Percentiles rank a stretch among this genome's conserved stretches.
phyloP scores from a whole-genome alignment of 2,797 vertebrate species.

The Lagorchestes hirsutus region DNA sequence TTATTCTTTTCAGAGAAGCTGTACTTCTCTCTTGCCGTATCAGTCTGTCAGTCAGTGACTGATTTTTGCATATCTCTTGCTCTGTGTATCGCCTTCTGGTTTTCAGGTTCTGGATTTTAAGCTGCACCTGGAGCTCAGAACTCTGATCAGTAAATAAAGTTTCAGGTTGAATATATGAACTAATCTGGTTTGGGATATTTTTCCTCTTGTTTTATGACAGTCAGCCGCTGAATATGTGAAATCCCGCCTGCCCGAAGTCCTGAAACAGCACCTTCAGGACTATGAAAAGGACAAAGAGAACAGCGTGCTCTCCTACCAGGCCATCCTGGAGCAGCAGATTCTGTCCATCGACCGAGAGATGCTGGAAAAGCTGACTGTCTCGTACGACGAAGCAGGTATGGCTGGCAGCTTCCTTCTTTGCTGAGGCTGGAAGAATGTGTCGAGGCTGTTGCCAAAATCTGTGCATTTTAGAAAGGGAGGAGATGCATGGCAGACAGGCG shows the following conservation, averaged over 20 bases:
- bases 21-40: not conserved
- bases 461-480: conserved; percentile 20
- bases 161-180: conserved; percentile 4
- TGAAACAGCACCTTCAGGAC: conserved; percentile 94
- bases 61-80: not conserved
- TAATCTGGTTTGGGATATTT: conserved; percentile 26
- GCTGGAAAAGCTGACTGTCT: conserved; percentile 93
- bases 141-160: not conserved
- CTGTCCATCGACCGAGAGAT: conserved; percentile 94
- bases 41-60: not conserved
- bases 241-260: conserved; percentile 92
- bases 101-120: not conserved
- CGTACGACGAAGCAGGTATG: conserved; percentile 97
- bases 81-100: not conserved
- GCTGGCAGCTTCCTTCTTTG: not conserved
- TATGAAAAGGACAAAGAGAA: conserved; percentile 97
- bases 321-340: conserved; percentile 97
- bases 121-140: not conserved
- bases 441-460: not conserved
- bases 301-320: conserved; percentile 92
- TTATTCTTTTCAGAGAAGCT: not conserved
- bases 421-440: not conserved
- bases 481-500: conserved; percentile 6
- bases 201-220: conserved; percentile 83
- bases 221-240: conserved; percentile 97